Evolutionary conservation across 2,797 vertebrate species (phyloP), one percentile per base, ranked within the genome.

Genomic region (Xerus rutilus): DNA sequence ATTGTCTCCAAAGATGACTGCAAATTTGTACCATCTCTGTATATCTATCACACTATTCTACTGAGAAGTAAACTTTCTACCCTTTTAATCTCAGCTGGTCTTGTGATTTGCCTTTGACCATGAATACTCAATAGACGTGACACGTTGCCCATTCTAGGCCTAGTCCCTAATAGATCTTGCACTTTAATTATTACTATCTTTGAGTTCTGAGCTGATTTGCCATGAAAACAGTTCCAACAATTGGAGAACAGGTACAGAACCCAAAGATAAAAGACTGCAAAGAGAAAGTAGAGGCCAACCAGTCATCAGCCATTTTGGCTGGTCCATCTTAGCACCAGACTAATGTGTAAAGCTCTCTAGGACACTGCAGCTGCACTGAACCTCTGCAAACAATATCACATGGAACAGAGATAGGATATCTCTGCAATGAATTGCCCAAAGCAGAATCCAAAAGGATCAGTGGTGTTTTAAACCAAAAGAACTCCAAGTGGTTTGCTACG

Each of bases 1-100:
- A 91, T 20, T 77, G 4, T 72, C 47, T 89, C n/a, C 45, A 88
- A 87, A 69, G n/a, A 11, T 76, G n/a, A 54, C n/a, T 89, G 32
- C 39, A 20, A 8, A 86, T n/a, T 57, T 82, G 17, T 54, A 20
- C 39, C 14, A 67, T 70, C 28, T 14, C 23, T 85, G 13, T 2
- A 67, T 8, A 59, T 25, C 30, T 15, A 74, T 17, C 23, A 13
- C 15, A n/a, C 45, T 21, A 2, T 69, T 89, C 28, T n/a, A 8
- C 25, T 1, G 81, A 76, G 62, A 78, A 30, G 45, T 6, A 69
- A 39, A 45, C 49, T 93, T 82, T 93, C 21, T 62, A 47, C 28
- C 17, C 17, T 73, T 94, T 79, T 70, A 14, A 91, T 67, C 2
- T 52, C 14, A 82, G 5, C 39, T 49, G 45, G 13, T 12, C 47